phyloP scores from a whole-genome alignment of 2,113 vertebrate species.

The Haemorhous mexicanus region DNA sequence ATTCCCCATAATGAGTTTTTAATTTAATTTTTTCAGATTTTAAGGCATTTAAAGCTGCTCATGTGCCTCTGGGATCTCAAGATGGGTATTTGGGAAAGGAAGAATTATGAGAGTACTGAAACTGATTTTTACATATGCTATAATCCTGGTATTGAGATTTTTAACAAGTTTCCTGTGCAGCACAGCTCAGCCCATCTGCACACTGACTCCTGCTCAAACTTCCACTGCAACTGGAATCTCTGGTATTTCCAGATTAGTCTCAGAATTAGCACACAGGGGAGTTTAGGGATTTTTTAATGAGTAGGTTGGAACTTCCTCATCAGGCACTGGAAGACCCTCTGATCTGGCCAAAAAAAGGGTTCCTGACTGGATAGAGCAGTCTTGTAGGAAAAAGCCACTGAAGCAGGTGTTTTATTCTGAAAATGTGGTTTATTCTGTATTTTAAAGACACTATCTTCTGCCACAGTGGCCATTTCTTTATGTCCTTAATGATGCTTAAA shows the following conservation, averaged over 20 bases:
- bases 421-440: background rate
- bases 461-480: background rate
- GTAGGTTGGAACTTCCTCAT: background rate
- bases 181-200: background rate
- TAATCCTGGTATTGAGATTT: background rate
- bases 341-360: background rate
- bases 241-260: background rate
- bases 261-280: background rate
- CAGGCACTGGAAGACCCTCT: background rate
- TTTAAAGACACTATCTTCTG: background rate
- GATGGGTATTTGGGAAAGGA: background rate
- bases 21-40: slow-evolving; percentile 41
- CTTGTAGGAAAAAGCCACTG: background rate
- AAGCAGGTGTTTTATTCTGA: background rate
- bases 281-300: background rate
- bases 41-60: background rate
- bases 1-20: slow-evolving; percentile 37
- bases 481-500: background rate
- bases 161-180: background rate
- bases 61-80: background rate
- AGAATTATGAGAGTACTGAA: background rate
- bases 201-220: background rate
- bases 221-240: background rate
- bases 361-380: background rate
- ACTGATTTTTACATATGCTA: background rate